Conservation (phyloP, 2,888 invertebrate species). For the Spisula subtruncata region DNA sequence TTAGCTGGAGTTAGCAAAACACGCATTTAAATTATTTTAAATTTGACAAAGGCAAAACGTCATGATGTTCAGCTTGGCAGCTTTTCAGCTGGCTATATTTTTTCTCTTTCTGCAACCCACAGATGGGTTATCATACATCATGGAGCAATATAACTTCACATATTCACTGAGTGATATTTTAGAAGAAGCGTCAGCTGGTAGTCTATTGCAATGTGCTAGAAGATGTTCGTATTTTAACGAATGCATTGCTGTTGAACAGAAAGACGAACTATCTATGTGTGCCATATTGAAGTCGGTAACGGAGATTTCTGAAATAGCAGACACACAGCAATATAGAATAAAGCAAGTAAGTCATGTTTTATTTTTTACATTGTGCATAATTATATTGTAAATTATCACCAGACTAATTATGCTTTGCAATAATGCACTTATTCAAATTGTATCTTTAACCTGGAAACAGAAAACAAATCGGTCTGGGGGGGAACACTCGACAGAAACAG, state of each 20-base stretch:
- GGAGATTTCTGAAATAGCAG: not conserved
- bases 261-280: not conserved
- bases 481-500: too few relatives aligned
- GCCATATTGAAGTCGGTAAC: not conserved
- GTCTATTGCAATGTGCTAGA: not conserved
- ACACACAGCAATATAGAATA: not conserved
- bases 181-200: not conserved
- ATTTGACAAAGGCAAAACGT: too few relatives aligned
- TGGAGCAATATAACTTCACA: not conserved
- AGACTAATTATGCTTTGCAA: too few relatives aligned
- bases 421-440: too few relatives aligned
- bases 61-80: too few relatives aligned
- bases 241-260: not conserved
- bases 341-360: not conserved
- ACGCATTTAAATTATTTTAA: too few relatives aligned
- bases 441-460: too few relatives aligned
- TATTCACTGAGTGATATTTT: not conserved
- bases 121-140: not conserved
- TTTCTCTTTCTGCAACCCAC: not conserved
- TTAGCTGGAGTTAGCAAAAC: too few relatives aligned
- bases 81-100: not conserved
- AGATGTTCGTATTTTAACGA: not conserved
- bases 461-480: too few relatives aligned
- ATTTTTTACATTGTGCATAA: not conserved
- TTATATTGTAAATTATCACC: too few relatives aligned